Base-by-base conservation (phyloP, 2,888 invertebrate species). In the Aethes cnicana region DNA sequence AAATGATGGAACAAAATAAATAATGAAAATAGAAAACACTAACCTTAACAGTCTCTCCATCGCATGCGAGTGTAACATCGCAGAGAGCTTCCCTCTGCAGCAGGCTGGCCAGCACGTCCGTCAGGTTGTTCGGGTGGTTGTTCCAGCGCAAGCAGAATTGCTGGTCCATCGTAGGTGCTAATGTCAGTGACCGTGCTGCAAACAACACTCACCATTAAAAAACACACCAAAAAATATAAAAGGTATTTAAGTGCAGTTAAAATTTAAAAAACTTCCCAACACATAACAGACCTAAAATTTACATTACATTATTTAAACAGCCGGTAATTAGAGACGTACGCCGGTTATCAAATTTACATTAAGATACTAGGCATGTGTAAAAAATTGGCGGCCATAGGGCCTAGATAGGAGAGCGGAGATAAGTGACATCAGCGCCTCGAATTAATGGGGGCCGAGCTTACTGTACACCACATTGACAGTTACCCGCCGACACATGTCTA, bases 131-230 rank as follows among this genome's bases (percentile, higher is more conserved):
- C 80, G 95, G 96, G 91, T 96, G 96, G 92, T 96, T 97, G 93
- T 96, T 96, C 96, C 96, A 97, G 92, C 96, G 95, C 85, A 97
- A 93, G 91, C 96, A 96, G 91, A 96, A 97, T 92, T 96, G 96
- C 90, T 94, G 95, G 92, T 94, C 92, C 92, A 92, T 92, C 82
- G 90, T 91, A 72, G 88, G 85, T 82, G 88, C 84, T 84, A 86
- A 77, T 87, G 90, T 90, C 89, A 90, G 84, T 88, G 90, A 84
- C 82, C 88, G 89, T 84, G 86, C 90, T 90, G 86, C 67, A 87
- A 85, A 71, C 58, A 71, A 66, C 58, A 57, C 35, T 54, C 39
- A 25, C 39, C 12, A 54, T 41, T 37, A 71, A 74, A 75, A 73
- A 72, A 66, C 72, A 76, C 69, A 69, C 70, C 66, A 49, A 39